Conservation (phyloP, 2,888 invertebrate genomes). For the Polyploca ridens region DNA sequence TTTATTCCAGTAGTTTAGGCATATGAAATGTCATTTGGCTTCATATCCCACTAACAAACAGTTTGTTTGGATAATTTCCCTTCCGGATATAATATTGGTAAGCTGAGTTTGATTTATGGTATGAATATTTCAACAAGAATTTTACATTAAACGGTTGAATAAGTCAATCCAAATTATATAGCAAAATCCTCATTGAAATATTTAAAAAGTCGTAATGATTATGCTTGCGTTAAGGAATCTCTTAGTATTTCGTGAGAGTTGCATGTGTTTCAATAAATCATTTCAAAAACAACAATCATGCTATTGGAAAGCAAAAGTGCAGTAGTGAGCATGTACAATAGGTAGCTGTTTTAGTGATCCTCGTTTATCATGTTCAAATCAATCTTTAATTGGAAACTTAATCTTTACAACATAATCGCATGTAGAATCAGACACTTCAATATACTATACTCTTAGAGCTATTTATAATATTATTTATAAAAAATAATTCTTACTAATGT, state of each 20-base stretch:
- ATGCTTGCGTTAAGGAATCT: constrained; percentile 36
- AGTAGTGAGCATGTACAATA: background rate
- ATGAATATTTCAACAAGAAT: constrained; percentile 61
- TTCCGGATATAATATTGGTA: constrained; percentile 69
- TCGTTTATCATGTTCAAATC: background rate
- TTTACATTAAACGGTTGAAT: constrained; percentile 8
- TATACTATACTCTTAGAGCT: background rate
- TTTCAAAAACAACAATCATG: background rate
- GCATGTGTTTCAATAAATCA: constrained; percentile 38
- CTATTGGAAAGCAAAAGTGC: background rate
- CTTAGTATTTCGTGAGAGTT: constrained; percentile 31
- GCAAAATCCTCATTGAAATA: constrained; percentile 50
- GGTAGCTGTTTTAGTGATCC: background rate
- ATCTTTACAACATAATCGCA: background rate
- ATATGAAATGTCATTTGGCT: constrained; percentile 51
- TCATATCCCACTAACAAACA: constrained; percentile 57
- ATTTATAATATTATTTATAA: background rate
- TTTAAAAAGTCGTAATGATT: constrained; percentile 20
- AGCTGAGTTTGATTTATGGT: constrained; percentile 61
- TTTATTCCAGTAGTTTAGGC: constrained; percentile 71
- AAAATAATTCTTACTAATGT: background rate
- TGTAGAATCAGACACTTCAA: background rate
- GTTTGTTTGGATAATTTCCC: constrained; percentile 50
- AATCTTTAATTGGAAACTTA: background rate
- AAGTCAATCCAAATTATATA: background rate